A percentile compares a stretch with the other conserved stretches of the same genome.
These are phyloP conservation scores for Trissolcus japonicus DNA, from an alignment of 2,888 invertebrate species.

Conservation along the genomic window DNA sequence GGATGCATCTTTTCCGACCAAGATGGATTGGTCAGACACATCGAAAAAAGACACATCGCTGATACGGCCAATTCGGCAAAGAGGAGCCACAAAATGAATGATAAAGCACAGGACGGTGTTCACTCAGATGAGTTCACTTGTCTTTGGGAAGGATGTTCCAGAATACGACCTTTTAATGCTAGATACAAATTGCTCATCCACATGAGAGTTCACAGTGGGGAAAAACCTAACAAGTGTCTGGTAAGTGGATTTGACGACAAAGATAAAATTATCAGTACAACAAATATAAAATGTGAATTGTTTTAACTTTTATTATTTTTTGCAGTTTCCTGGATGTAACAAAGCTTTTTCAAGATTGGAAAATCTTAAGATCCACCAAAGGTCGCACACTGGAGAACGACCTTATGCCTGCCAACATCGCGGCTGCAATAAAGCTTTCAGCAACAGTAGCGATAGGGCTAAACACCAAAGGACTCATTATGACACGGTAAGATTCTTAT, in stretches of 20 bases:
- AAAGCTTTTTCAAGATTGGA: conserved; percentile 98
- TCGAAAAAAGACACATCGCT: conserved; percentile 92
- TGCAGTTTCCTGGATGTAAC: conserved; percentile 92
- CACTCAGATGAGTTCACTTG: conserved; percentile 89
- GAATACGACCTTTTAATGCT: conserved; percentile 95
- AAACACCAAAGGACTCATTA: conserved; percentile 99
- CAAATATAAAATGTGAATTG: not conserved
- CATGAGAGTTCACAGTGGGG: conserved; percentile 98
- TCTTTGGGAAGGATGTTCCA: conserved; percentile 94
- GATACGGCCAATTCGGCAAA: conserved; percentile 62
- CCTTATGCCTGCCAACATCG: conserved; percentile 96
- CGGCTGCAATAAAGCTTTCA: conserved; percentile 96
- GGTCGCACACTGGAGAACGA: conserved; percentile 96
- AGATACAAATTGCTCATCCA: conserved; percentile 97
- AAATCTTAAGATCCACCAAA: conserved; percentile 97
- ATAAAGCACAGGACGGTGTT: conserved; percentile 44
- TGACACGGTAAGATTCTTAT: conserved; percentile 88
- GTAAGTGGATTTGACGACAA: conserved; percentile 80
- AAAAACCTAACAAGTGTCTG: conserved; percentile 98
- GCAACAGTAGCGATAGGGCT: conserved; percentile 98
- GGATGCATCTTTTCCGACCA: conserved; percentile 88
- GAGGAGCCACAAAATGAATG: conserved; percentile 65
- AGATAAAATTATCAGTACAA: not conserved
- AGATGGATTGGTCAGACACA: conserved; percentile 87
- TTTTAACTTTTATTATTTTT: conserved; percentile 61